Conservation (phyloP, 2,797 vertebrate genomes). For the Peromyscus nudipes region DNA sequence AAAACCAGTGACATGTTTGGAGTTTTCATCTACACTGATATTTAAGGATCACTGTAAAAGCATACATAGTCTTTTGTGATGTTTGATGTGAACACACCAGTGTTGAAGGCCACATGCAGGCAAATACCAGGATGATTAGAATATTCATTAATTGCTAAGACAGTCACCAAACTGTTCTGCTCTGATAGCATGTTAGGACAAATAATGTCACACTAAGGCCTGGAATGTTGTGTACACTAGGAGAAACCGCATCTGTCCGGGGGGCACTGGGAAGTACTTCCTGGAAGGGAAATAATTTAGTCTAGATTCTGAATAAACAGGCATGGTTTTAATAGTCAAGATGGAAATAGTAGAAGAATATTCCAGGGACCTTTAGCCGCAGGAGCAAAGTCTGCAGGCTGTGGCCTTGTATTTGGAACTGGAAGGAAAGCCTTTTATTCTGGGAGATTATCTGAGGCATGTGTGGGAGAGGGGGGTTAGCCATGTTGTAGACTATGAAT, state of each 20-base stretch:
- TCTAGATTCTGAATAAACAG: conserved; percentile 6
- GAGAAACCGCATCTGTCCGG: conserved; percentile 40
- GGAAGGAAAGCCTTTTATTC: neutral
- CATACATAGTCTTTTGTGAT: neutral
- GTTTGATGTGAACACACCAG: neutral
- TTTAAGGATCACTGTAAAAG: neutral
- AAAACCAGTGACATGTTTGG: conserved; percentile 27
- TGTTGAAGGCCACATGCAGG: conserved; percentile 44
- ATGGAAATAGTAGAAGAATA: neutral
- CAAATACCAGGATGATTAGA: conserved; percentile 74
- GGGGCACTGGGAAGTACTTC: conserved; percentile 20
- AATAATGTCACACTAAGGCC: conserved; percentile 34
- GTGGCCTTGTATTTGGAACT: neutral
- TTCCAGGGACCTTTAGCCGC: neutral
- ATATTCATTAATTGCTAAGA: conserved; percentile 67
- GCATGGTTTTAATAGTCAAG: conserved; percentile 44
- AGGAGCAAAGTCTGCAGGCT: neutral
- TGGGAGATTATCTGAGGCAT: neutral
- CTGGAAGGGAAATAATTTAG: conserved; percentile 55
- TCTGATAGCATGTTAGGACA: conserved; percentile 36
- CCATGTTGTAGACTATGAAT: neutral
- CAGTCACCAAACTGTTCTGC: conserved; percentile 55
- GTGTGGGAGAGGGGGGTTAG: neutral
- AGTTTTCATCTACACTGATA: neutral
- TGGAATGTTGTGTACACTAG: neutral